These are phyloP conservation scores for Sebastolobus alascanus DNA, from an alignment of 2,797 vertebrate species.

Conservation along the genomic window DNA sequence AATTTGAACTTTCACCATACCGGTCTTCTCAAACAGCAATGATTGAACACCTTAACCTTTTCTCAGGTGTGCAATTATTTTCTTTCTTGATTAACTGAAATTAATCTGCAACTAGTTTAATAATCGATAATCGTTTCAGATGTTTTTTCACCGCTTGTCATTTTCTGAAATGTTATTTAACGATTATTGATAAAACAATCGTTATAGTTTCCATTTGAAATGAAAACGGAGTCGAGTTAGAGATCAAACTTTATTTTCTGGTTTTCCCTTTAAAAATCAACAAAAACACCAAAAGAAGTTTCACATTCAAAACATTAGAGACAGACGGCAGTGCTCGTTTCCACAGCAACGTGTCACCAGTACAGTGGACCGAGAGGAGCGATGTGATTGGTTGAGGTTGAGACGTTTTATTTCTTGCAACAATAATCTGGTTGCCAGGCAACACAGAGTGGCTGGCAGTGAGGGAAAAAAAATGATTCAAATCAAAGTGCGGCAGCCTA, in stretches of 20 bases:
- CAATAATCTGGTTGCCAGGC: background rate
- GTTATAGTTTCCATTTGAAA: background rate
- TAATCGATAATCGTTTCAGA: background rate
- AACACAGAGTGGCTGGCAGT: conserved; percentile 38
- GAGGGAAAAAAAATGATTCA: background rate
- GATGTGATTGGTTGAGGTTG: conserved; percentile 3
- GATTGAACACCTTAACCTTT: no score
- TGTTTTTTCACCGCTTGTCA: no score
- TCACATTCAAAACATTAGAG: conserved; percentile 4
- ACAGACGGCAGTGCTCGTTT: conserved; percentile 5
- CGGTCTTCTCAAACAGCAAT: no score
- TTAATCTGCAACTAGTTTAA: background rate
- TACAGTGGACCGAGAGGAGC: background rate
- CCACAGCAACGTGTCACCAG: background rate
- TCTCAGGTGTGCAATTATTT: no score
- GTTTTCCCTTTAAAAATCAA: conserved; percentile 1
- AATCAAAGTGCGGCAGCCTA: background rate
- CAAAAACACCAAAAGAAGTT: background rate
- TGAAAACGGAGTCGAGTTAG: background rate
- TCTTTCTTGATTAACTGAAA: no score
- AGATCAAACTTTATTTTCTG: conserved; percentile 24
- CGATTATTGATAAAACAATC: background rate
- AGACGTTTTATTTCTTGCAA: background rate
- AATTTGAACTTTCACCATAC: background rate
- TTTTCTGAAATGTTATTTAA: background rate